These are phyloP conservation scores for Nezara viridula DNA, from an alignment of 2,888 invertebrate genomes.

Conservation along the genomic window DNA sequence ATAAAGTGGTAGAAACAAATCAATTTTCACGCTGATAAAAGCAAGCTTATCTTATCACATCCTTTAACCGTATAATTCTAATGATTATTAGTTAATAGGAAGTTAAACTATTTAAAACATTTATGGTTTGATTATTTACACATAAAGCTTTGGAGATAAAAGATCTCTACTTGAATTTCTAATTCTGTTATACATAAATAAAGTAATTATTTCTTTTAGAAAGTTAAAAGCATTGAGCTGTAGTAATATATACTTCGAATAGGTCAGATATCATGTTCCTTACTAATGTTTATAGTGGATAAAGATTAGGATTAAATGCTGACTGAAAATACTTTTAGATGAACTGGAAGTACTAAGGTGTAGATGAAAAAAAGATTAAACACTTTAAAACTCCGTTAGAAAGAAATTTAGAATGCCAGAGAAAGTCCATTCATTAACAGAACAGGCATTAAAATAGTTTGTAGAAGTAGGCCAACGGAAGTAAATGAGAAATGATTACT, in stretches of 20 bases:
- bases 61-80: not conserved
- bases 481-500: not conserved
- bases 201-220: too few relatives aligned
- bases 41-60: not conserved
- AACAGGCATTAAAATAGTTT: not conserved
- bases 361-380: conserved; percentile 16
- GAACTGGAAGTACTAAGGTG: not conserved
- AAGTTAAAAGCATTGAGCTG: not conserved
- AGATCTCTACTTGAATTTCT: not conserved
- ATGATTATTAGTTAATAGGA: not conserved
- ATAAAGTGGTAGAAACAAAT: not conserved
- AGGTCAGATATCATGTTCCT: not conserved
- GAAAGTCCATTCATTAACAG: not conserved
- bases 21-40: not conserved
- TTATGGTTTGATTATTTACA: not conserved
- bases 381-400: not conserved
- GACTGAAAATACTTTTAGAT: not conserved
- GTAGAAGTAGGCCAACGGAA: not conserved
- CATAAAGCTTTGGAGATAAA: not conserved
- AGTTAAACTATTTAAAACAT: not conserved
- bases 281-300: not conserved
- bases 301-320: not conserved
- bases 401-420: not conserved
- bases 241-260: not conserved
- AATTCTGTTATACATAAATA: too few relatives aligned